Percentiles rank a stretch among this genome's conserved stretches.
Conservation (phyloP, 2,888 invertebrate species). For the Drosophila robusta region DNA sequence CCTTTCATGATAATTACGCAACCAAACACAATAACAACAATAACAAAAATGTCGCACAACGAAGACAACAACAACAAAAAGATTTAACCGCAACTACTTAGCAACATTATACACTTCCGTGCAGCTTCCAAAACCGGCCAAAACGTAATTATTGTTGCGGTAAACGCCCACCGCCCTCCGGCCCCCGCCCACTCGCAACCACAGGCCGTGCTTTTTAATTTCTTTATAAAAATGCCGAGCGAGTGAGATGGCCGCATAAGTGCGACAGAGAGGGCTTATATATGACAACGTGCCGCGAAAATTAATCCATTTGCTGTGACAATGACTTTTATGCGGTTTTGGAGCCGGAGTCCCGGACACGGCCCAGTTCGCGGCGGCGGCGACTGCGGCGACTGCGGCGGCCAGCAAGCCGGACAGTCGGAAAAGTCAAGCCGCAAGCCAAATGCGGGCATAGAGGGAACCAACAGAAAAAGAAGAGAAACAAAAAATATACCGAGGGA, state of each 20-base stretch:
- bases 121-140: constrained; percentile 66
- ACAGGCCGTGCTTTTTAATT: constrained; percentile 72
- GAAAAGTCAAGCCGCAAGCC: constrained; percentile 75
- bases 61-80: constrained; percentile 46
- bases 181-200: constrained; percentile 32
- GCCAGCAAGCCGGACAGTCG: constrained; percentile 58
- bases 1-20: constrained; percentile 72
- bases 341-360: constrained; percentile 36
- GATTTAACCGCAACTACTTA: constrained; percentile 77
- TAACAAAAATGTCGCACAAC: constrained; percentile 1
- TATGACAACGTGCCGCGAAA: constrained; percentile 78
- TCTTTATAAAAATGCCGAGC: constrained; percentile 60
- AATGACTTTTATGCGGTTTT: constrained; percentile 81
- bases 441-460: constrained; percentile 61
- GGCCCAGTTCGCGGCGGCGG: not conserved
- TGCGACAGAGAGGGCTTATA: constrained; percentile 42
- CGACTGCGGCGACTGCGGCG: not conserved
- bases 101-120: constrained; percentile 81
- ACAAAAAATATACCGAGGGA: not conserved
- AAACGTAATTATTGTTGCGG: constrained; percentile 80
- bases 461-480: constrained; percentile 9
- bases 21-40: constrained; percentile 34
- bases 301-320: constrained; percentile 81
- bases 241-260: not conserved
- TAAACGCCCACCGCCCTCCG: constrained; percentile 49